These are phyloP conservation scores for Agelaius phoeniceus DNA, from an alignment of 2,113 vertebrate genomes.

Conservation along the genomic window DNA sequence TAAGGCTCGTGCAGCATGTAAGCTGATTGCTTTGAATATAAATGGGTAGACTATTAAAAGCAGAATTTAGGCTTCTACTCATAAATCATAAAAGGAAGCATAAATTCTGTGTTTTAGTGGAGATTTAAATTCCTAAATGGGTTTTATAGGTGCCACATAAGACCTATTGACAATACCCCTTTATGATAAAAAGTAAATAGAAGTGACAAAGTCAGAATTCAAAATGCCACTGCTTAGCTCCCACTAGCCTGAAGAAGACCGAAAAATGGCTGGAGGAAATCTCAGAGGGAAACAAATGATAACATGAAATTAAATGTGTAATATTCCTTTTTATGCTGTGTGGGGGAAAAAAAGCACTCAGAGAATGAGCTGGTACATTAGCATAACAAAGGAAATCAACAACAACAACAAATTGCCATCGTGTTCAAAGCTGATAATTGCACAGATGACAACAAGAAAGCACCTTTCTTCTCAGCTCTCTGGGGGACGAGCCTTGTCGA, in stretches of 20 bases:
- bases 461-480: conserved; percentile 64
- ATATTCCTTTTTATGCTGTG: conserved; percentile 57
- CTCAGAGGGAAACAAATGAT: conserved; percentile 50
- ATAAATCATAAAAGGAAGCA: conserved; percentile 69
- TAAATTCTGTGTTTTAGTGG: conserved; percentile 65
- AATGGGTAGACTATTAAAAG: conserved; percentile 56
- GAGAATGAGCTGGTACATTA: conserved; percentile 68
- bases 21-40: conserved; percentile 58
- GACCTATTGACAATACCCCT: conserved; percentile 67
- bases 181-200: conserved; percentile 72
- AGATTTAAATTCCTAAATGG: conserved; percentile 71
- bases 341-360: conserved; percentile 1
- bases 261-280: conserved; percentile 37
- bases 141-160: conserved; percentile 69
- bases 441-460: conserved; percentile 72
- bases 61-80: conserved; percentile 50
- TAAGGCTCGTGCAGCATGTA: conserved; percentile 23
- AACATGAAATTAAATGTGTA: conserved; percentile 73
- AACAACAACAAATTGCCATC: conserved; percentile 82
- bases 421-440: conserved; percentile 76
- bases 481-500: neutral
- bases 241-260: conserved; percentile 22
- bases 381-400: conserved; percentile 83
- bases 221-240: conserved; percentile 39
- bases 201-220: conserved; percentile 68